Evolutionary conservation across 37 sponge, comb jelly and placozoan species (phyloP).

Genomic region (Agelas oroides): DNA sequence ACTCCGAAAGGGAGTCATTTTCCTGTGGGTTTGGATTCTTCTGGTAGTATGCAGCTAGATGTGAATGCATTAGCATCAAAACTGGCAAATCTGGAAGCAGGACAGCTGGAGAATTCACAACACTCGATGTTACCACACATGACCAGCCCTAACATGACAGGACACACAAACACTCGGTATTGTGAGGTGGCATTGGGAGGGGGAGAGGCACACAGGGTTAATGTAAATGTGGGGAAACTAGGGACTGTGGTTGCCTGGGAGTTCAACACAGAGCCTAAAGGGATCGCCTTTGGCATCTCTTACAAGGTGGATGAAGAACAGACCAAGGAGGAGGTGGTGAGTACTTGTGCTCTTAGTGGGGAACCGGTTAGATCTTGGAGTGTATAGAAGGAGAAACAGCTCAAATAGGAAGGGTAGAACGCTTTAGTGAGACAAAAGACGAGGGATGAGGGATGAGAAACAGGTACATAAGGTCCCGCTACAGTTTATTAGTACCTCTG

Average conservation of each 20-base stretch:
- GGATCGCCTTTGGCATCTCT: conserved; percentile 73
- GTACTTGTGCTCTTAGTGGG: no score
- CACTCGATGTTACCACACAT: neutral
- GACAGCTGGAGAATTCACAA: neutral
- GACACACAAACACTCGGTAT: neutral
- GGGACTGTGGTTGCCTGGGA: conserved; percentile 74
- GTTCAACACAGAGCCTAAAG: conserved; percentile 81
- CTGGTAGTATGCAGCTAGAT: conserved; percentile 32
- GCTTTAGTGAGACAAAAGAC: no score
- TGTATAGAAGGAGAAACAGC: no score
- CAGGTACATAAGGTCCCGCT: no score
- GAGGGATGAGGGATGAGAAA: no score
- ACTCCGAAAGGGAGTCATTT: conserved; percentile 7
- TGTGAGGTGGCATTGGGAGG: conserved; percentile 60
- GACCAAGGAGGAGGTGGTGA: conserved; percentile 35
- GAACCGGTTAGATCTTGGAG: no score
- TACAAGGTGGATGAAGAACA: conserved; percentile 19
- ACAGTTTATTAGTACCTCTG: no score
- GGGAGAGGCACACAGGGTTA: conserved; percentile 65
- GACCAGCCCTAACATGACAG: neutral
- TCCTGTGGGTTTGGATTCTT: conserved; percentile 64
- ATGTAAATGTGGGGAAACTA: conserved; percentile 41
- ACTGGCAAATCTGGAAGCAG: conserved; percentile 56
- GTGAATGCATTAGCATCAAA: conserved; percentile 57
- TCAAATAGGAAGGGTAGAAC: no score